Base-by-base conservation (phyloP, 37 sponge, comb jelly and placozoan genomes). In the Tethya wilhelma region DNA sequence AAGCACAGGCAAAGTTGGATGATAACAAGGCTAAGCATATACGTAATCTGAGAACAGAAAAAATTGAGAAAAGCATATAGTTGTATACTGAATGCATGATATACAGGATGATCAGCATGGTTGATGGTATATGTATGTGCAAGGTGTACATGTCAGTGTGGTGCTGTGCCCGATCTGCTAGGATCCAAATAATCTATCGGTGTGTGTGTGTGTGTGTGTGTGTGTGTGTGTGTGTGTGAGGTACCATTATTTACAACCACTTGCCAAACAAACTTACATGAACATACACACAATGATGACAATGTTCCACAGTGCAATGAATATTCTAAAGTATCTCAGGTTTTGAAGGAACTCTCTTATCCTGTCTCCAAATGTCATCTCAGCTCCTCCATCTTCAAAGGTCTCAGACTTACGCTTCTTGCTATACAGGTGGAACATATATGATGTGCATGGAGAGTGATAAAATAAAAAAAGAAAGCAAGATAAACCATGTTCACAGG, bases 251-350 rank as follows among this genome's bases (percentile, higher is more conserved):
- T 49, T 49, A 19, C 9, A 14, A 49, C 53, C 53, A 19, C 9
- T 49, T 9, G 9, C 9, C 14, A 49, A 49, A 14, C 14, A 14
- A 49, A 14, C 53, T 14, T 49, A 19, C 53, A 19, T 9, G 53
- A 49, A 73, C 96, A 95, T 95, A 56, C 90, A 74, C 28, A 92
- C 23, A 25, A 95, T 89, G 53, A 95, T 60, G 28, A 86, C 30
- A 22, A 95, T 73, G 56, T 95, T 95, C 96, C 96, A 95, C 28
- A 95, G 33, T 34, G 79, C 96, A 75, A 95, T 95, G 81, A 95
- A 95, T 28, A 95, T 86, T n/a, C 96, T 57, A 65, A 92, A 95
- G 34, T 92, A 79, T 69, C 96, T 59, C 23, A 95, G 41, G 65
- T 71, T 91, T 58, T 75, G 57, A n/a, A 95, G 84, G 45, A 87